These are phyloP conservation scores for Notothenia rossii DNA, from an alignment of 2,113 vertebrate species.

Conservation along the genomic window DNA sequence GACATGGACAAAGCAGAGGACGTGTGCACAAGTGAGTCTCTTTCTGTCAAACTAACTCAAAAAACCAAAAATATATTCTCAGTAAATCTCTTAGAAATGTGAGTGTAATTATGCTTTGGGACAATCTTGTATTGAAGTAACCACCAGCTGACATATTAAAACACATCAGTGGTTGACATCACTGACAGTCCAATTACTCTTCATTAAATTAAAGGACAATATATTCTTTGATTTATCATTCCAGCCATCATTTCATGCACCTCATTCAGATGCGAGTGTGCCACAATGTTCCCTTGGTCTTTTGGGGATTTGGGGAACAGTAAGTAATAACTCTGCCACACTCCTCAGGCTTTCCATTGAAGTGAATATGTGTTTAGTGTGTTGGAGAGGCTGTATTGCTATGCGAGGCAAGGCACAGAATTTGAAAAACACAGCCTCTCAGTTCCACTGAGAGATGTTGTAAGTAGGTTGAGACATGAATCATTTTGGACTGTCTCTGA, in stretches of 20 bases:
- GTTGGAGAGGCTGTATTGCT: slow-evolving; percentile 66
- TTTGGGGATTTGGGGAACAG: slow-evolving; percentile 70
- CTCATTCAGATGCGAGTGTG: slow-evolving; percentile 35
- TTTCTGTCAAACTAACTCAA: slow-evolving; percentile 4
- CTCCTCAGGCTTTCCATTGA: slow-evolving; percentile 62
- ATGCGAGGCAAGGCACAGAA: slow-evolving; percentile 63
- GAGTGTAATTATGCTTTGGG: background rate
- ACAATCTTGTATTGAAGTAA: slow-evolving; percentile 3
- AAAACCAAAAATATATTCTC: background rate
- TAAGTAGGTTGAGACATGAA: slow-evolving; percentile 82
- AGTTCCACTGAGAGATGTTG: slow-evolving; percentile 69
- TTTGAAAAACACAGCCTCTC: slow-evolving; percentile 64
- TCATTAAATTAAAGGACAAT: slow-evolving; percentile 58
- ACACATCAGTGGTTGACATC: slow-evolving; percentile 7
- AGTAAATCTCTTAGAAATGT: background rate
- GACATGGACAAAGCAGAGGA: slow-evolving; percentile 92
- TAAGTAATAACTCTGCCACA: slow-evolving; percentile 72
- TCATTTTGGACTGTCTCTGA: slow-evolving; percentile 68
- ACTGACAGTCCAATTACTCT: slow-evolving; percentile 31
- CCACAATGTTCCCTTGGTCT: slow-evolving; percentile 44
- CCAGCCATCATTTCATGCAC: slow-evolving; percentile 45
- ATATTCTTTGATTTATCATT: slow-evolving; percentile 58
- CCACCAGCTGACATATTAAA: slow-evolving; percentile 7
- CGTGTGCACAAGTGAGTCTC: slow-evolving; percentile 95
- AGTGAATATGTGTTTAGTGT: slow-evolving; percentile 70